Evolutionary conservation across 1,140 invertebrate species (phyloP), one percentile per base, ranked within the genome.

Genomic region (Cydia fagiglandana): DNA sequence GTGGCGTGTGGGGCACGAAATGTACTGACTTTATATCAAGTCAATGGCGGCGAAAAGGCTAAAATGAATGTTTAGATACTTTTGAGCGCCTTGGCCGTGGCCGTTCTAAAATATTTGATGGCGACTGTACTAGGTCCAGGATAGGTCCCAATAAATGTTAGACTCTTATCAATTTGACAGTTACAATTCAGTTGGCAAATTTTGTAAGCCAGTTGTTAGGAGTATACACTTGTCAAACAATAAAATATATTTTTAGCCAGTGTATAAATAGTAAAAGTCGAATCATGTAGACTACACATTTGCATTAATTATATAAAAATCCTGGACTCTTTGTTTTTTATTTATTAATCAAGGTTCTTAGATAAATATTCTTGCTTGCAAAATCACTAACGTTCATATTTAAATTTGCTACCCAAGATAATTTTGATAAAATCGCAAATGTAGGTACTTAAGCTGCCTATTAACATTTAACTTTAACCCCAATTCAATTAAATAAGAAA

Each of bases 401-500:
- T 24, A 61, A 61, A 61, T 61, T 61, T 10, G 17, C 17, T 61
- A 61, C 56, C 9, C 56, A 61, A 24, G n/a, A 10, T 17, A 53
- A 53, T 53, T 24, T 61, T 24, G 20, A 24, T 47, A 15, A 61
- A 61, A 61, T 24, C 20, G 30, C 28, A 70, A 70, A n/a, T 17
- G 41, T 41, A 17, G 15, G 15, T 41, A 70, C 45, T 47, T 47
- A 38, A 70, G 66, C 66, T 70, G 66, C 66, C 24, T 38, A 28
- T 15, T 28, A 68, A 34, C 15, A 34, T 68, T 68, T 38, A n/a
- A 38, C 4, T 68, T 34, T 4, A 70, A 61, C 15, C 17, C 66
- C 34, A 70, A 17, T 41, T 38, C n/a, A 70, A 70, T 70, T 41
- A n/a, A 70, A 24, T 24, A 24, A 4, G 9, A 24, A 74, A 74